Percentiles rank a stretch among this genome's conserved stretches.
phyloP scores from a whole-genome alignment of 2,797 vertebrate species.

The Lepus townsendii region DNA sequence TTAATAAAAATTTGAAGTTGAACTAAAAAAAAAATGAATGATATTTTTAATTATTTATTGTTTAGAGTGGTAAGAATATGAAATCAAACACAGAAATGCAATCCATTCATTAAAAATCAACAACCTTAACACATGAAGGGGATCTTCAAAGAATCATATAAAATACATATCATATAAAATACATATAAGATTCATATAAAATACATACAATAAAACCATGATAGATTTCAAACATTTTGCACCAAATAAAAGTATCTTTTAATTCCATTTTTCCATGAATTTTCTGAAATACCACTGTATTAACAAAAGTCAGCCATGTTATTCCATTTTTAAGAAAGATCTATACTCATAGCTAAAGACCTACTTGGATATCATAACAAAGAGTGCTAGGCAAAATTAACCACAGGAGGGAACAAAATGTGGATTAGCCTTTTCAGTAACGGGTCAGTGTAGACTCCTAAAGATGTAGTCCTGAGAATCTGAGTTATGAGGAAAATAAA shows the following conservation, averaged over 20 bases:
- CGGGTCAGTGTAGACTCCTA: not conserved
- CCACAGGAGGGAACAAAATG: not conserved
- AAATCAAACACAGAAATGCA: slow-evolving; percentile 51
- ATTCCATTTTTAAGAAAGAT: slow-evolving; percentile 59
- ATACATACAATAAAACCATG: no score
- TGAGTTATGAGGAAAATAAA: slow-evolving; percentile 33
- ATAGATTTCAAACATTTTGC: no score
- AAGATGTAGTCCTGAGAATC: not conserved
- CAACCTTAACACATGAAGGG: not conserved
- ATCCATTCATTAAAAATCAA: slow-evolving; percentile 57
- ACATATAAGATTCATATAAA: no score
- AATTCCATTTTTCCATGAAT: no score
- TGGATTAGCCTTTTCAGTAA: not conserved
- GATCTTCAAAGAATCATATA: not conserved
- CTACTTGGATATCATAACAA: not conserved
- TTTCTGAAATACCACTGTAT: not conserved
- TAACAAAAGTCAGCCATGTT: slow-evolving; percentile 20
- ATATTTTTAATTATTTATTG: slow-evolving; percentile 57
- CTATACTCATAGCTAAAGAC: slow-evolving; percentile 5
- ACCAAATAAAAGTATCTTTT: no score
- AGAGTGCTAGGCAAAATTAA: slow-evolving; percentile 41
- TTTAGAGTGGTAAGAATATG: slow-evolving; percentile 34
- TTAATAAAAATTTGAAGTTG: not conserved
- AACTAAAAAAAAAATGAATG: no score
- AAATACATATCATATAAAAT: no score